Percentiles rank a stretch among this genome's conserved stretches.
Evolutionary conservation across 2,797 vertebrate species (phyloP).

Genomic region (Hydrocynus forskahlii): DNA sequence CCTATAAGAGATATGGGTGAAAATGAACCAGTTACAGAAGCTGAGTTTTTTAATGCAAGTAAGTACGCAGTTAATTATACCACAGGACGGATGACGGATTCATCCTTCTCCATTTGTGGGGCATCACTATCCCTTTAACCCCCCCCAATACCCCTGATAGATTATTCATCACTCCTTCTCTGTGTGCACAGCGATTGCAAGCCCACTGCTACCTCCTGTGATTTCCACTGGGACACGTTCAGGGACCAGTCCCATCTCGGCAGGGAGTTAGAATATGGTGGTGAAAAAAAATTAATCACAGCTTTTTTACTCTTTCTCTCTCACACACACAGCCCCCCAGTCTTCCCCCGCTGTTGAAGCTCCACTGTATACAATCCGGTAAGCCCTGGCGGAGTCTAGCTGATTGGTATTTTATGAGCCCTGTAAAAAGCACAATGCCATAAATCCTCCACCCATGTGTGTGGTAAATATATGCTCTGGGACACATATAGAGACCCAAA

Average conservation of each 20-base stretch:
- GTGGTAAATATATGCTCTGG: slow-evolving; percentile 40
- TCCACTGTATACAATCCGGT: slow-evolving; percentile 32
- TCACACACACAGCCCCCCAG: slow-evolving; percentile 21
- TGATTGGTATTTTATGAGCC: slow-evolving; percentile 50
- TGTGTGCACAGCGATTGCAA: slow-evolving; percentile 59
- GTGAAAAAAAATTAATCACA: slow-evolving; percentile 75
- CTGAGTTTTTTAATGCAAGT: neutral
- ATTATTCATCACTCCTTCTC: slow-evolving; percentile 81
- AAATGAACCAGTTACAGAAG: neutral
- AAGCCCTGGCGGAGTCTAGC: slow-evolving; percentile 22
- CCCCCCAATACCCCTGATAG: slow-evolving; percentile 59
- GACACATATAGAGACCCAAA: slow-evolving; percentile 32
- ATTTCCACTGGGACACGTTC: slow-evolving; percentile 81
- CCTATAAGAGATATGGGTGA: neutral
- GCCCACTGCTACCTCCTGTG: slow-evolving; percentile 70
- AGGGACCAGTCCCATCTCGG: slow-evolving; percentile 72
- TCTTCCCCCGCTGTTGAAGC: slow-evolving; percentile 12
- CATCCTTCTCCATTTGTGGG: neutral
- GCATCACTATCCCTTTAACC: slow-evolving; percentile 34
- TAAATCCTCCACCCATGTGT: slow-evolving; percentile 39
- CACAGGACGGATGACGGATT: neutral
- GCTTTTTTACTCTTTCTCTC: slow-evolving; percentile 55
- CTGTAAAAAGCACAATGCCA: slow-evolving; percentile 36
- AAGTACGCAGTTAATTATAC: neutral
- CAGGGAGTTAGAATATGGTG: slow-evolving; percentile 73